These are phyloP conservation scores for Mionectes macconnelli DNA, from an alignment of 2,113 vertebrate species.

Conservation along the genomic window DNA sequence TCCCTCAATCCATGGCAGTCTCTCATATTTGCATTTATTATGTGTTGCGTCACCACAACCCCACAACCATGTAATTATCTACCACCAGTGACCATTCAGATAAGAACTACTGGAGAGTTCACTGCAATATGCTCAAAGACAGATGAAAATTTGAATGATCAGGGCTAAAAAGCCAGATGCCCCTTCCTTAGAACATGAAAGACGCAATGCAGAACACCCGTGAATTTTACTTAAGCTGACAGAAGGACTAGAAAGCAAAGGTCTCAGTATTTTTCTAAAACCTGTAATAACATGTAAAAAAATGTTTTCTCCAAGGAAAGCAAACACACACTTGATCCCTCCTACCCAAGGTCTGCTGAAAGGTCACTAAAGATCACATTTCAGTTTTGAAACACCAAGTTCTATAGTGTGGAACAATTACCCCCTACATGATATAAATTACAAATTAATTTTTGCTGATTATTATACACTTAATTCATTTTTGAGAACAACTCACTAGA, in stretches of 20 bases:
- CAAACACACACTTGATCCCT: not conserved
- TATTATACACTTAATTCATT: conserved; percentile 31
- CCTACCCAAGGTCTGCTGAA: conserved; percentile 14
- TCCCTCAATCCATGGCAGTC: not conserved
- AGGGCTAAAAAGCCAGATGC: not conserved
- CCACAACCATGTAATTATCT: not conserved
- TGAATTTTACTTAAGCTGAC: not conserved
- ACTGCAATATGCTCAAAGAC: not conserved
- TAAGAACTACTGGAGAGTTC: not conserved
- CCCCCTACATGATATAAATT: conserved; percentile 50
- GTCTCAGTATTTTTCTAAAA: not conserved
- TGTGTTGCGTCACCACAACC: not conserved
- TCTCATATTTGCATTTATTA: not conserved
- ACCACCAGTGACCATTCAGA: not conserved
- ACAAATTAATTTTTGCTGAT: conserved; percentile 58
- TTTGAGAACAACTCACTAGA: conserved; percentile 66
- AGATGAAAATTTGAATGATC: not conserved
- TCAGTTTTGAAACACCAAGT: conserved; percentile 14
- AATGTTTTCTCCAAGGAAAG: not conserved
- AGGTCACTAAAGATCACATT: conserved; percentile 23
- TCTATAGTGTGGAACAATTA: conserved; percentile 49
- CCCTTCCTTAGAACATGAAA: not conserved
- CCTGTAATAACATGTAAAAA: not conserved
- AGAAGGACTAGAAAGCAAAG: not conserved
- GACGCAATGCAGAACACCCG: not conserved